phyloP scores from a whole-genome alignment of 2,797 vertebrate genomes.

The Galagoides demidoff region DNA sequence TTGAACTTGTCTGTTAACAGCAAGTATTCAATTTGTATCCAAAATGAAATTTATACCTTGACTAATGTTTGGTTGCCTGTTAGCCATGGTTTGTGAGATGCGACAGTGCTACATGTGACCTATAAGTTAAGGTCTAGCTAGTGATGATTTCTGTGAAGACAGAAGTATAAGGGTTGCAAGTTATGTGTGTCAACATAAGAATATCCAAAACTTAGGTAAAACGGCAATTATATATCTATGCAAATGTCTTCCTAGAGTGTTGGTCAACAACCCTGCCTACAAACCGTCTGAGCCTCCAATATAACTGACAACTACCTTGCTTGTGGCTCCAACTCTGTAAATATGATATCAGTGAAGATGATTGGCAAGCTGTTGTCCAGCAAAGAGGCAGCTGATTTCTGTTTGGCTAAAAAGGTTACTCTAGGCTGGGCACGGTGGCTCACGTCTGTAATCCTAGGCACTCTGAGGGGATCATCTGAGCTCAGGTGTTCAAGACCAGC shows the following conservation, averaged over 20 bases:
- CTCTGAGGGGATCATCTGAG: no score
- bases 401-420: background rate
- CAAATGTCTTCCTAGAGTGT: background rate
- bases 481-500: no score
- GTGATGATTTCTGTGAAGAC: background rate
- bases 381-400: background rate
- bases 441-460: no score
- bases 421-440: background rate
- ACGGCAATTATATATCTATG: background rate
- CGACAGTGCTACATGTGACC: background rate
- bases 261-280: background rate
- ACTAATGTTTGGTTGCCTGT: background rate
- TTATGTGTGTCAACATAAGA: background rate
- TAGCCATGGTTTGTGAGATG: background rate
- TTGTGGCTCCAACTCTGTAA: background rate
- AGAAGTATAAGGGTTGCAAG: background rate
- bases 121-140: background rate
- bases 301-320: background rate
- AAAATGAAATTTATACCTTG: background rate
- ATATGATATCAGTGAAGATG: background rate
- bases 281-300: background rate
- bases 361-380: background rate
- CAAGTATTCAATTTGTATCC: background rate
- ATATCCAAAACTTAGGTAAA: background rate
- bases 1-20: background rate